Evolutionary conservation across 2,113 vertebrate genomes (phyloP), one percentile per base, ranked within the genome.

Genomic region (Aptenodytes forsteri): DNA sequence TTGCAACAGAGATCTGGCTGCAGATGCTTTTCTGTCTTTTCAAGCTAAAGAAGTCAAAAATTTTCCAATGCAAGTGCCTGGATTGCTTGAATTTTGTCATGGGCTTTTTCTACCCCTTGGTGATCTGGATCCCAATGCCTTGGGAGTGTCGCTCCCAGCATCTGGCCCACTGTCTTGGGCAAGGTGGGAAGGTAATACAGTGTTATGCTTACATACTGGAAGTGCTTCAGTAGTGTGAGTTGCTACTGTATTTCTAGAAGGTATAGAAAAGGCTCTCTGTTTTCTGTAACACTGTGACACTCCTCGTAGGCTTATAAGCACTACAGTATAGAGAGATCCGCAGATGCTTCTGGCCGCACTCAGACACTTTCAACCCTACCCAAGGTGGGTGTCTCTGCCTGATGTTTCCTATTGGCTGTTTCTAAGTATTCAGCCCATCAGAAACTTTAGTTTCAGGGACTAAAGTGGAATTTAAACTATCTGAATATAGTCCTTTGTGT

Each of bases 391-490:
- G 90, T 96, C 93, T 96, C 82, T 95, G 82, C 84, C 87, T 94
- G 87, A 66, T 80, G 52, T 84, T 91, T 90, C 58, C 66, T 72
- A 85, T 90, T 97, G 95, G 82, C 75, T 93, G 25, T 54, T 94
- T 40, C 89, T 52, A 72, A 69, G 36, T 7, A 46, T 87, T 94
- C 70, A 93, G 44, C 83, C 70, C 81, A 72, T 91, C 92, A 89
- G 54, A 90, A 97, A 87, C 75, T 87, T 82, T 4, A 46, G 65
- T 95, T 97, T 94, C 81, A 79, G 73, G 61, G 87, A 90, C 70
- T 91, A 50, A 95, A 90, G 70, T 65, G 92, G 96, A 97, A 97
- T 97, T 96, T 88, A 87, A 96, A 69, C 70, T 96, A 95, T 96
- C 95, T 87, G 84, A 90, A 96, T 96, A 85, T 69, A 93, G 95